Conservation (phyloP, 2,797 vertebrate species). For the Sus cebifrons region DNA sequence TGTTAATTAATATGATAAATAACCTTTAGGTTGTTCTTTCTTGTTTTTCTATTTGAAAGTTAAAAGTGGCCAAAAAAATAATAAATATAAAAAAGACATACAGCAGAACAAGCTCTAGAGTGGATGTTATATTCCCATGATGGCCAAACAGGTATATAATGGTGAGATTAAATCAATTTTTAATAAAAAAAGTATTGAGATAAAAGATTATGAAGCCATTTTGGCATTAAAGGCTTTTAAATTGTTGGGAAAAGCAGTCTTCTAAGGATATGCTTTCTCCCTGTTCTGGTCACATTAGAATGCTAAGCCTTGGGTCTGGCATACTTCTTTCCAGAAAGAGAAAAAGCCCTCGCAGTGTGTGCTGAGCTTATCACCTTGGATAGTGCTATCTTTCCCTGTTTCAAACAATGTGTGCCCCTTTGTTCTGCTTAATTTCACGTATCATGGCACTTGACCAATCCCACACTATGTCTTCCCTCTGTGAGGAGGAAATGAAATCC, state of each 20-base stretch:
- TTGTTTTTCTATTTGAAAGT: neutral
- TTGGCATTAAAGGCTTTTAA: neutral
- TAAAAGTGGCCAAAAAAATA: neutral
- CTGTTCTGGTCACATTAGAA: neutral
- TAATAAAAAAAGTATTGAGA: neutral
- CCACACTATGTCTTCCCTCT: neutral
- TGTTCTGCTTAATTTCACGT: neutral
- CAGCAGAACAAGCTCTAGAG: neutral
- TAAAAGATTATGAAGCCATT: neutral
- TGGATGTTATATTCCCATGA: neutral
- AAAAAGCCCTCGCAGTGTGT: neutral
- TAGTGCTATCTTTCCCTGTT: neutral
- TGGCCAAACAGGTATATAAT: neutral
- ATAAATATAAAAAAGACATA: neutral
- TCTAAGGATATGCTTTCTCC: neutral
- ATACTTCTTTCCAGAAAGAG: neutral
- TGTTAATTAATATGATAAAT: constrained; percentile 36
- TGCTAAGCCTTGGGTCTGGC: no score
- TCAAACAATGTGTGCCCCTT: neutral
- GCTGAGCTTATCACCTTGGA: neutral
- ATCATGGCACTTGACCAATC: neutral
- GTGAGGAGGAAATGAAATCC: neutral
- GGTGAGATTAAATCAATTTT: neutral
- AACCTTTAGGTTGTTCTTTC: neutral
- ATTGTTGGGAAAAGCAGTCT: neutral